Percentiles rank a stretch among this genome's conserved stretches.
These are phyloP conservation scores for Leptinotarsa undecemlineata DNA, from an alignment of 1,140 invertebrate genomes.

Conservation along the genomic window DNA sequence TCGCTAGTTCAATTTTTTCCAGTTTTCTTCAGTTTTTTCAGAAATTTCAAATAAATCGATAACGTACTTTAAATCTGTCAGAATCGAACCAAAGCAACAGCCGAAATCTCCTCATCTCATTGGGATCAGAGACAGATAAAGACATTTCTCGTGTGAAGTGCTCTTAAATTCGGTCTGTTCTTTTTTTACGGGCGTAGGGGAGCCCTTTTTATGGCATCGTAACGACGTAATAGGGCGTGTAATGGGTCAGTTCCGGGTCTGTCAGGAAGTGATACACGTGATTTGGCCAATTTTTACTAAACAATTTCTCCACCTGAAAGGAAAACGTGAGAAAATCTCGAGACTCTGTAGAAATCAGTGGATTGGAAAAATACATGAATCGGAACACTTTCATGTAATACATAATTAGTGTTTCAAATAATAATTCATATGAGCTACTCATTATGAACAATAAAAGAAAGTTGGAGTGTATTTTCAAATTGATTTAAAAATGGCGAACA, in stretches of 20 bases:
- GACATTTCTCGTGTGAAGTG: slow-evolving; percentile 24
- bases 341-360: too few species aligned
- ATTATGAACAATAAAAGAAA: too few species aligned
- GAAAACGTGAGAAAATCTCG: not conserved
- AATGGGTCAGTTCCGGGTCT: slow-evolving; percentile 48
- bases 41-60: too few species aligned
- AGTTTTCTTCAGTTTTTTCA: too few species aligned
- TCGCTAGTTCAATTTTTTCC: too few species aligned
- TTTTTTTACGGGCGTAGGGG: slow-evolving; percentile 40
- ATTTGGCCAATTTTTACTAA: slow-evolving; percentile 48
- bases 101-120: not conserved
- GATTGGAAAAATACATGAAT: too few species aligned
- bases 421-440: too few species aligned
- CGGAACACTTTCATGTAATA: too few species aligned
- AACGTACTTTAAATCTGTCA: too few species aligned
- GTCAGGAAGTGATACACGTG: slow-evolving; percentile 44
- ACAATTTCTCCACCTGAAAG: slow-evolving; percentile 30
- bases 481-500: too few species aligned
- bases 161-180: slow-evolving; percentile 17
- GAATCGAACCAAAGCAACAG: not conserved
- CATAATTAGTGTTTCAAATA: too few species aligned
- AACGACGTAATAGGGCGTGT: slow-evolving; percentile 44
- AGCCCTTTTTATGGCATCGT: slow-evolving; percentile 47
- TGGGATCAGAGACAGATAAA: slow-evolving; percentile 10
- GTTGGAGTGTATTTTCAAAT: too few species aligned